Conservation (phyloP, 2,888 invertebrate genomes). For the Creontiades dilutus region DNA sequence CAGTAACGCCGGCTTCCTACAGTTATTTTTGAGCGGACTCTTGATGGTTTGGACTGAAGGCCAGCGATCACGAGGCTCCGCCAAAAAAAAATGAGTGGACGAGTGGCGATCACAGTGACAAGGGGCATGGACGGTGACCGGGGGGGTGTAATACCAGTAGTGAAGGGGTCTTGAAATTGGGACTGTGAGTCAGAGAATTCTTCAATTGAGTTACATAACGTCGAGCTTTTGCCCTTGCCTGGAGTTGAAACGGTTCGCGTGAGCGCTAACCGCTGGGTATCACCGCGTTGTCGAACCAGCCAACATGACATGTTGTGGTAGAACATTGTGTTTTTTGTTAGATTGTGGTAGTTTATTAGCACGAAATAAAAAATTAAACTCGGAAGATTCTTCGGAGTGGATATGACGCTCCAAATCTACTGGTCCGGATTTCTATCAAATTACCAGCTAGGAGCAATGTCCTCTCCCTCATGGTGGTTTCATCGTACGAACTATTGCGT, state of each 20-base stretch:
- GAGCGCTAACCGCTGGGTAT: background rate
- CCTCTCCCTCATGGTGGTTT: too few relatives aligned
- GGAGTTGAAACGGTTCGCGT: background rate
- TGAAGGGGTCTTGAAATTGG: slow-evolving; percentile 13
- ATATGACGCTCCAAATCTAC: too few relatives aligned
- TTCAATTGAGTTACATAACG: slow-evolving; percentile 27
- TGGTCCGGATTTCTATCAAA: too few relatives aligned
- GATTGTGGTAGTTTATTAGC: too few relatives aligned
- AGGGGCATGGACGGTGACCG: too few relatives aligned
- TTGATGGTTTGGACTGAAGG: slow-evolving; percentile 27
- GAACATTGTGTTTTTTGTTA: too few relatives aligned
- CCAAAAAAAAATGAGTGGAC: slow-evolving; percentile 17
- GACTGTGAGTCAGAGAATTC: background rate
- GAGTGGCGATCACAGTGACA: background rate
- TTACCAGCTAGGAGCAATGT: too few relatives aligned
- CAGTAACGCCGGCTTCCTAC: slow-evolving; percentile 13
- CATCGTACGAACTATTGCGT: too few relatives aligned
- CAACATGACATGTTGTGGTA: too few relatives aligned
- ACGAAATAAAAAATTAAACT: too few relatives aligned
- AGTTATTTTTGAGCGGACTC: slow-evolving; percentile 9
- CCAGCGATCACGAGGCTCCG: background rate
- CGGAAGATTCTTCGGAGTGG: too few relatives aligned
- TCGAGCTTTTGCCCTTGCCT: background rate
- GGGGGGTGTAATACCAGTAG: background rate
- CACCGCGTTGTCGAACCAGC: too few relatives aligned